Conservation (phyloP, 2,797 vertebrate genomes). For the Oceanodroma leucorhoa region DNA sequence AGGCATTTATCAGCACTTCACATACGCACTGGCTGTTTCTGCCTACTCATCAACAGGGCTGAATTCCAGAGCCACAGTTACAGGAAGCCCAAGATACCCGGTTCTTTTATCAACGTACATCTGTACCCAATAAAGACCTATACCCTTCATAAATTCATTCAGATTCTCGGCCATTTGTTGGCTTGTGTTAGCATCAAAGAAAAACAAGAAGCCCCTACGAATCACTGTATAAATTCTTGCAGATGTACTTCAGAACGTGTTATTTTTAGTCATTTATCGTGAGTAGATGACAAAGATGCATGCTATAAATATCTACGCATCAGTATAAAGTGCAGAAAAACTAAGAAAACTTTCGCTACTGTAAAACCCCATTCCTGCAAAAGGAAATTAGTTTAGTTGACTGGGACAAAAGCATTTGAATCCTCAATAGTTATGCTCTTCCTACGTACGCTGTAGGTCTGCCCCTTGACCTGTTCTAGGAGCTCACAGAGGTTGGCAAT, state of each 20-base stretch:
- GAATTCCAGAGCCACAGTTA: neutral
- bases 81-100: neutral
- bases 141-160: neutral
- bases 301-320: neutral
- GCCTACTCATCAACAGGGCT: neutral
- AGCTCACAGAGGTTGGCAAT: neutral
- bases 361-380: neutral
- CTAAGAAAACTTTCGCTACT: neutral
- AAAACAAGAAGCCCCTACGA: neutral
- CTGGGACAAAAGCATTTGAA: neutral
- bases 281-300: neutral
- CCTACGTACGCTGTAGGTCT: neutral
- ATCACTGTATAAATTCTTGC: neutral
- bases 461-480: neutral
- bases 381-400: neutral
- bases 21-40: neutral
- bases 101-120: fast-evolving
- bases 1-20: neutral
- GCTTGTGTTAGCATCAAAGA: neutral
- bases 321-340: neutral
- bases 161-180: neutral
- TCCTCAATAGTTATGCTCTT: neutral
- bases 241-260: neutral
- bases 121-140: neutral
- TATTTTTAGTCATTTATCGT: neutral